Evolutionary conservation across 2,797 vertebrate genomes (phyloP), one percentile per base, ranked within the genome.

Genomic region (Poecilia gillii): DNA sequence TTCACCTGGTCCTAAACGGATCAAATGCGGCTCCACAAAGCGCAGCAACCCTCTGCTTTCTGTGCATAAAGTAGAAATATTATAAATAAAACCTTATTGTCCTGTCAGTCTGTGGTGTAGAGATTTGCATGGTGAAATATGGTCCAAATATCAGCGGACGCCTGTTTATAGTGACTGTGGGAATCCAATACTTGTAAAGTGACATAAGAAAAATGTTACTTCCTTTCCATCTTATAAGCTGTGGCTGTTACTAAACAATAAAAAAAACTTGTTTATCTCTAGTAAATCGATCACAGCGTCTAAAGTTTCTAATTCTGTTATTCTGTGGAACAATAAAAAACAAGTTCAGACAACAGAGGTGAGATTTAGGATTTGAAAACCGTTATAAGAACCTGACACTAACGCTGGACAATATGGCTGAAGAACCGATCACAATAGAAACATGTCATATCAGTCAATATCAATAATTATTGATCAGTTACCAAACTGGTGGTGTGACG

Each of bases 1-100:
- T 72, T 49, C 2, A 4, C 72, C 49, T 12, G 75, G 45, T 75
- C 74, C 51, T 89, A 87, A 91, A 85, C 73, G 82, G 66, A 84
- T 93, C 78, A 87, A 81, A 43, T 82, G 81, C 88, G 85, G 86
- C 86, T 85, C 85, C 84, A 80, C 81, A 88, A 41, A 71, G 75
- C 59, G 9, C 53, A 18, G 6, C 68, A 70, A 71, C 73, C 64
- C 55, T 28, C 51, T 73, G 25, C 23, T 79, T 66, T 51, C 57
- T 46, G 55, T 55, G 80, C 73, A 81, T 84, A 85, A 80, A 87
- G 80, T 23, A 31, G 70, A 88, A 88, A 90, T 89, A 91, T 92
- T 87, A 85, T 84, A 66, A 91, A 80, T 75, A 78, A 87, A 85
- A 79, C 43, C 84, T 46, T 74, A 81, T 88, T 88, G 89, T 88